Percentiles rank a stretch among this genome's conserved stretches.
These are phyloP conservation scores for Cylindroiulus punctatus DNA, from an alignment of 2,888 invertebrate genomes.

Conservation along the genomic window DNA sequence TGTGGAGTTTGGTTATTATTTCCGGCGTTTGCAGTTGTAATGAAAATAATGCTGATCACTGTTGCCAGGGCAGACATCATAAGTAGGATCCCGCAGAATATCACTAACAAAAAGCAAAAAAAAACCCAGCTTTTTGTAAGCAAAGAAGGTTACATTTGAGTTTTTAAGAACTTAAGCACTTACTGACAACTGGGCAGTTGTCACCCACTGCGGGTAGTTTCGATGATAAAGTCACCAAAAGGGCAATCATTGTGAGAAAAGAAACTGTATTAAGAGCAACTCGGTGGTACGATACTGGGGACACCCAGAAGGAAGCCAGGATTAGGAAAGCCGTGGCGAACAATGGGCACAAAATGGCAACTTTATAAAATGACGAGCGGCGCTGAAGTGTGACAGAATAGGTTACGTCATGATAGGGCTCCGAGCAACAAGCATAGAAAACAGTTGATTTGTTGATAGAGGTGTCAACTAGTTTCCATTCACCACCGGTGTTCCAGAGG, in stretches of 20 bases:
- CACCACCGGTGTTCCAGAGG: slow-evolving; percentile 73
- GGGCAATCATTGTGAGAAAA: neutral
- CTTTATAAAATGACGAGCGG: slow-evolving; percentile 72
- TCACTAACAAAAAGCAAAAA: slow-evolving; percentile 3
- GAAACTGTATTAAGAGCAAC: neutral
- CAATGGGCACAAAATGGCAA: slow-evolving; percentile 74
- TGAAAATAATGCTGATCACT: neutral
- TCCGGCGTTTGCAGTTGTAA: neutral
- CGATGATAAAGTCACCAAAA: slow-evolving; percentile 57
- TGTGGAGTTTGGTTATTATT: neutral
- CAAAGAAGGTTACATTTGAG: no score
- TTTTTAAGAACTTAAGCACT: neutral
- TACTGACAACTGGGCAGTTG: neutral
- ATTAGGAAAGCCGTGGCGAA: slow-evolving; percentile 62
- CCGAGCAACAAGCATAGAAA: slow-evolving; percentile 68
- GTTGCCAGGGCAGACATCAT: neutral
- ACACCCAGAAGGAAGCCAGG: slow-evolving; percentile 26
- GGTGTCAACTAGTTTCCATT: slow-evolving; percentile 81
- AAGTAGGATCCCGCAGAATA: neutral
- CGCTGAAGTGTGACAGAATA: slow-evolving; percentile 70
- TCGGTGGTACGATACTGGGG: neutral
- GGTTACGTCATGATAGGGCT: slow-evolving; percentile 71
- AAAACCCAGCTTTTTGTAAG: neutral
- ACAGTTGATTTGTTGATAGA: slow-evolving; percentile 69
- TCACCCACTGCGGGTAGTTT: slow-evolving; percentile 60